Evolutionary conservation across 2,113 vertebrate species (phyloP).

Genomic region (Labrus mixtus): DNA sequence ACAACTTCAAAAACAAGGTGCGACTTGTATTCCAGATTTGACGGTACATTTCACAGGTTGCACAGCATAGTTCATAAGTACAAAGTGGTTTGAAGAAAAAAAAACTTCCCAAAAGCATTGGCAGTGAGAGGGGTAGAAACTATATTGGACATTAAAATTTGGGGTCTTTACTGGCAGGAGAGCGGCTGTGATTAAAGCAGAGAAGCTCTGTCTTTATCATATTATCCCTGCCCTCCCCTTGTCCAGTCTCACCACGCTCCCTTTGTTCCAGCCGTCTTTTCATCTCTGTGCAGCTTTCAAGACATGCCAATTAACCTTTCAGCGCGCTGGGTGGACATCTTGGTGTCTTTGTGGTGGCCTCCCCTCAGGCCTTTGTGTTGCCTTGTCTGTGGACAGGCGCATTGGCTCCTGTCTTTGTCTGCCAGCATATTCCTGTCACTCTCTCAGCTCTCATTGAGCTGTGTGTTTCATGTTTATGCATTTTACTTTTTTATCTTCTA

Average conservation of each 20-base stretch:
- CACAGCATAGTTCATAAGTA: neutral
- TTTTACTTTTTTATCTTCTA: slow-evolving; percentile 6
- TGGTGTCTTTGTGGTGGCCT: slow-evolving; percentile 79
- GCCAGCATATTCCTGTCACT: slow-evolving; percentile 74
- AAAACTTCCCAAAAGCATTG: neutral
- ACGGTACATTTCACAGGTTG: slow-evolving; percentile 13
- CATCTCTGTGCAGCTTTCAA: slow-evolving; percentile 80
- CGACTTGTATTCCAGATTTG: too few relatives aligned
- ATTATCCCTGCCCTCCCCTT: slow-evolving; percentile 78
- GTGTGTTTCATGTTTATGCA: slow-evolving; percentile 64
- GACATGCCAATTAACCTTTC: slow-evolving; percentile 87
- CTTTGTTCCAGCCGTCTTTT: slow-evolving; percentile 82
- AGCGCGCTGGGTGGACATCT: slow-evolving; percentile 75
- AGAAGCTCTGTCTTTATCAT: slow-evolving; percentile 74
- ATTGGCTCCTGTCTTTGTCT: slow-evolving; percentile 76
- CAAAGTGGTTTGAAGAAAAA: slow-evolving; percentile 18
- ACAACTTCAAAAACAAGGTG: too few relatives aligned
- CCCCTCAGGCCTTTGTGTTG: slow-evolving; percentile 74
- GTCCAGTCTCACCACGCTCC: slow-evolving; percentile 74
- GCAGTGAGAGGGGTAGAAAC: slow-evolving; percentile 34
- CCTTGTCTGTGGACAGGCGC: slow-evolving; percentile 73
- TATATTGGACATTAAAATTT: slow-evolving; percentile 56
- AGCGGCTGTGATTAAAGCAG: slow-evolving; percentile 73
- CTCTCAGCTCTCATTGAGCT: slow-evolving; percentile 41
- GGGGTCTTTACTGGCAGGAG: slow-evolving; percentile 40